Base-by-base conservation (phyloP, 2,888 invertebrate species). In the Lepidochrysops patricia region DNA sequence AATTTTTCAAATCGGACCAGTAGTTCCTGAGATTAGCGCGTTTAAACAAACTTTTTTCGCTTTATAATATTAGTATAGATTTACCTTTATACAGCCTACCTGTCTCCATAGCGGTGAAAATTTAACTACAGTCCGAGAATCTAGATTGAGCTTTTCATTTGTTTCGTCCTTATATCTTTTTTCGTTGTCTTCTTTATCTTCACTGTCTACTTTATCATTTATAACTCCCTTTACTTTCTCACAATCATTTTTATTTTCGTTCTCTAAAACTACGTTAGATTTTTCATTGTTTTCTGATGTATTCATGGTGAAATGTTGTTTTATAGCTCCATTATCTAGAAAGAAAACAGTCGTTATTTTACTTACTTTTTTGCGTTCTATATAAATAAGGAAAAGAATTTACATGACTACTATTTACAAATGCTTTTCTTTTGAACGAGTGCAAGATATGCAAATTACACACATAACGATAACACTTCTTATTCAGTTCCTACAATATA, bases 91-190 rank as follows among this genome's bases (percentile, higher is more conserved):
- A 13, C 7, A 13, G 12, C 54, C 19, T 54, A 54, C 54, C 54
- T 54, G 54, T 29, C 54, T 29, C 2, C 19, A 32, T 29, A 54
- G 23, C 4, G 54, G 54, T 12, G 54, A 54, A 54, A 54, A 54
- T 54, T 29, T 54, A 3, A 7, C 54, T 54, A 54, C 29, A 23
- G 54, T 19, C 3, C 19, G 7, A 32, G 54, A 29, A 7, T 29
- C 54, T 4, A 32, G 29, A 29, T 52, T 27, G 4, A 26, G 52
- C 3, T 52, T 52, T 52, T 26, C 52, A 9, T 43, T 6, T 13
- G 7, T 52, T 52, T 52, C 13, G 4, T 15, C 27, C 1, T 27
- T 13, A 27, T 3, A 13, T 52, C 1, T 15, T 26, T 27, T 52
- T 13, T 26, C 26, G 13, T 26, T 52, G 1, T 27, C n/a, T 3